phyloP scores from a whole-genome alignment of 1,140 invertebrate species.

The Portunus trituberculatus region DNA sequence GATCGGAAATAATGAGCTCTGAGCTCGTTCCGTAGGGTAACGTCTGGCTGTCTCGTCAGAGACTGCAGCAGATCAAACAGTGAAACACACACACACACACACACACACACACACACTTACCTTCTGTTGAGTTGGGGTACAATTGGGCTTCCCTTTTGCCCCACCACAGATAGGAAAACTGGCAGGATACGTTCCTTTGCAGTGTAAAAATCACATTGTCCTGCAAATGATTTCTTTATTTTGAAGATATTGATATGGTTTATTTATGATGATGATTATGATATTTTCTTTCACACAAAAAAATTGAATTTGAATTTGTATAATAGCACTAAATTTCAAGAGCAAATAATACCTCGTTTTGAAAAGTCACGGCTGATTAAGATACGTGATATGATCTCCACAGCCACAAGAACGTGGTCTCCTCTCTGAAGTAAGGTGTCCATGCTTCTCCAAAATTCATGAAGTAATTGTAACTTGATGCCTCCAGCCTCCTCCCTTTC shows the following conservation, averaged over 20 bases:
- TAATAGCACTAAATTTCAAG: no score
- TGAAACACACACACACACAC: no score
- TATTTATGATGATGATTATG: no score
- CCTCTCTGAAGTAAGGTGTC: background rate
- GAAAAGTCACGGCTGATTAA: background rate
- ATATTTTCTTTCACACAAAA: no score
- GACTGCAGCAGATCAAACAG: no score
- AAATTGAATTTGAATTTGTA: no score
- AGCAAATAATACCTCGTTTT: background rate
- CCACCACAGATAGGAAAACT: background rate
- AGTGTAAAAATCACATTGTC: background rate
- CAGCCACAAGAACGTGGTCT: background rate
- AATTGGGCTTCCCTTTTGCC: background rate
- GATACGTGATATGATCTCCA: background rate
- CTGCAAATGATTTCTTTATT: background rate
- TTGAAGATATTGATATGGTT: no score
- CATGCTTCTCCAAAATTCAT: background rate
- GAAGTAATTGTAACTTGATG: background rate
- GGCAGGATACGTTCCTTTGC: background rate
- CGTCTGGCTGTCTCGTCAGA: no score
- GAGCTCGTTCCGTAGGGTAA: no score
- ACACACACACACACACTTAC: background rate
- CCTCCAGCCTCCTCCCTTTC: background rate
- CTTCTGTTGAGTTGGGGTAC: background rate
- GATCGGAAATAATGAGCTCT: no score